Percentiles rank a stretch among this genome's conserved stretches.
These are phyloP conservation scores for Leucoraja ocellata DNA, from an alignment of 2,797 vertebrate genomes.

Conservation along the genomic window DNA sequence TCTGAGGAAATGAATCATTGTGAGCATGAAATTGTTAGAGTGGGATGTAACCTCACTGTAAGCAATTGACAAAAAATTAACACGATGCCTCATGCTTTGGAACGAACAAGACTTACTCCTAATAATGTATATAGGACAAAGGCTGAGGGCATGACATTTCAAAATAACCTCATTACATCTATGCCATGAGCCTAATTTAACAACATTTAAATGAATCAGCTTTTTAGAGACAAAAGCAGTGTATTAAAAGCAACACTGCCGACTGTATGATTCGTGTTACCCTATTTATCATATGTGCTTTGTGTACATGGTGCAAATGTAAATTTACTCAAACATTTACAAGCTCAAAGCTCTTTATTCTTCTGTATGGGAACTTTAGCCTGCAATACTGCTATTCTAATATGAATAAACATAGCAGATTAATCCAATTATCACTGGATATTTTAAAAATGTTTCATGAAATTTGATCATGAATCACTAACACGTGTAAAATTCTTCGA, in stretches of 20 bases:
- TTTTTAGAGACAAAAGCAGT: neutral
- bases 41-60: neutral
- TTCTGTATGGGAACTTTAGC: neutral
- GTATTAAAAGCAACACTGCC: neutral
- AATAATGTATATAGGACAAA: neutral
- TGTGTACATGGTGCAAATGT: neutral
- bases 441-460: no score
- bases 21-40: neutral
- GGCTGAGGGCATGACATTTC: constrained; percentile 1
- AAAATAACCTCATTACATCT: neutral
- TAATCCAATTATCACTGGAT: no score
- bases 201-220: neutral
- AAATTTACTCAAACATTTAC: neutral
- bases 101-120: neutral
- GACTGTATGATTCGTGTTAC: neutral
- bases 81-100: neutral
- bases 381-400: neutral
- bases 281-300: neutral
- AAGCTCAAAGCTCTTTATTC: neutral
- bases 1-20: constrained; percentile 9
- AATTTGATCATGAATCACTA: no score
- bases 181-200: neutral
- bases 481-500: no score
- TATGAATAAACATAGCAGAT: no score
- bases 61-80: neutral